Evolutionary conservation across 1,140 invertebrate genomes (phyloP).

Genomic region (Lordiphosa collinella): DNA sequence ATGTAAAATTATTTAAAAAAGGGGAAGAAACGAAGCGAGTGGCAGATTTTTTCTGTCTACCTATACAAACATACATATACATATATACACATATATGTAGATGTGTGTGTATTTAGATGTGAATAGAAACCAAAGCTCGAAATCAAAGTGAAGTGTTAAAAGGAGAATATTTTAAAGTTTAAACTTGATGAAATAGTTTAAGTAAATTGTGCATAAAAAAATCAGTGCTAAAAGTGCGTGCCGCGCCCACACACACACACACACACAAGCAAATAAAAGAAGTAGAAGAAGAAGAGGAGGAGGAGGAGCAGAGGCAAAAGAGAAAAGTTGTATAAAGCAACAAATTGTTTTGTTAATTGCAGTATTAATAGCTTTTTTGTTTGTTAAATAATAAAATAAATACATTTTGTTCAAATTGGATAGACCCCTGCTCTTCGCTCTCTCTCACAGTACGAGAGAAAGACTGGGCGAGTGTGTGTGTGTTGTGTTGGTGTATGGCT

Average conservation of each 20-base stretch:
- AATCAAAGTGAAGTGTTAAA: conserved; percentile 17
- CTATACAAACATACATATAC: conserved; percentile 63
- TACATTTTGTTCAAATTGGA: too few species aligned
- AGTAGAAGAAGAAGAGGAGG: conserved; percentile 21
- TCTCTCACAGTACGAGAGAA: neutral
- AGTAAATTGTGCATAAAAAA: conserved; percentile 30
- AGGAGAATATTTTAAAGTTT: conserved; percentile 13
- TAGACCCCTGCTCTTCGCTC: too few species aligned
- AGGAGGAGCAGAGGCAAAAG: conserved; percentile 45
- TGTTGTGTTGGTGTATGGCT: conserved; percentile 36
- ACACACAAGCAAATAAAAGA: conserved; percentile 16
- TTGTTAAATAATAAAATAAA: conserved; percentile 1
- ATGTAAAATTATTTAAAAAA: conserved; percentile 36
- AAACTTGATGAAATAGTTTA: conserved; percentile 8
- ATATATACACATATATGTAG: conserved; percentile 31
- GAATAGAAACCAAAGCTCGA: conserved; percentile 7
- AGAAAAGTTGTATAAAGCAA: conserved; percentile 69
- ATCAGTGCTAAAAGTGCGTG: conserved; percentile 43
- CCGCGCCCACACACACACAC: conserved; percentile 58
- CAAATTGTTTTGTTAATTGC: conserved; percentile 65
- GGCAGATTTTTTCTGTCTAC: conserved; percentile 74
- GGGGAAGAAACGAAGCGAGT: conserved; percentile 52
- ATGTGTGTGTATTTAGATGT: conserved; percentile 41
- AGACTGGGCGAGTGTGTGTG: conserved; percentile 5
- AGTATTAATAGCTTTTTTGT: conserved; percentile 17